Conservation (phyloP, 2,113 vertebrate genomes). For the Echinops telfairi region DNA sequence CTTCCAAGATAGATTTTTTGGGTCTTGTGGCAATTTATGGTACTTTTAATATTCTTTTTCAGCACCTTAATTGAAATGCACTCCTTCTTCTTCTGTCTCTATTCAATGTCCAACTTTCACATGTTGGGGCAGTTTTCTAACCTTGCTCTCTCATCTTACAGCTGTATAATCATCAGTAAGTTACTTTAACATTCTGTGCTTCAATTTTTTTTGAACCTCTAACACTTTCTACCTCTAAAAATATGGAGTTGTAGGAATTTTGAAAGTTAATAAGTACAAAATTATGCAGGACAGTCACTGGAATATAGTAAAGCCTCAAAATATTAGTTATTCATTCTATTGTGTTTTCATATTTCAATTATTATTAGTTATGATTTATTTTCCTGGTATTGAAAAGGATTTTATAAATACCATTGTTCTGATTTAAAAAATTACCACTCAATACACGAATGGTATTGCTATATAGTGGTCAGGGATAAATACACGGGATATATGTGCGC, state of each 20-base stretch:
- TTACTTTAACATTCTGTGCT: neutral
- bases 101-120: too few relatives aligned
- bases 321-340: neutral
- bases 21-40: too few relatives aligned
- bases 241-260: neutral
- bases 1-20: too few relatives aligned
- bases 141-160: neutral
- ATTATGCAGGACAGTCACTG: neutral
- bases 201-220: neutral
- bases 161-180: neutral
- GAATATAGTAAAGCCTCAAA: neutral
- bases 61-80: too few relatives aligned
- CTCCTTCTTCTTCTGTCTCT: too few relatives aligned
- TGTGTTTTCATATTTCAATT: slow-evolving; percentile 34
- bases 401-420: neutral
- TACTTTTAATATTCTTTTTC: too few relatives aligned
- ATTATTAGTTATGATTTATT: neutral
- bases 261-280: neutral
- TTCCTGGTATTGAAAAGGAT: neutral
- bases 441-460: neutral
- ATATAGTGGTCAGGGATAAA: neutral
- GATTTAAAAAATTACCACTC: neutral
- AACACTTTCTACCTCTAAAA: too few relatives aligned
- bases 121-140: neutral
- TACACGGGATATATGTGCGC: neutral